Conservation (phyloP, 2,888 invertebrate species). For the Netelia fuscicornis region DNA sequence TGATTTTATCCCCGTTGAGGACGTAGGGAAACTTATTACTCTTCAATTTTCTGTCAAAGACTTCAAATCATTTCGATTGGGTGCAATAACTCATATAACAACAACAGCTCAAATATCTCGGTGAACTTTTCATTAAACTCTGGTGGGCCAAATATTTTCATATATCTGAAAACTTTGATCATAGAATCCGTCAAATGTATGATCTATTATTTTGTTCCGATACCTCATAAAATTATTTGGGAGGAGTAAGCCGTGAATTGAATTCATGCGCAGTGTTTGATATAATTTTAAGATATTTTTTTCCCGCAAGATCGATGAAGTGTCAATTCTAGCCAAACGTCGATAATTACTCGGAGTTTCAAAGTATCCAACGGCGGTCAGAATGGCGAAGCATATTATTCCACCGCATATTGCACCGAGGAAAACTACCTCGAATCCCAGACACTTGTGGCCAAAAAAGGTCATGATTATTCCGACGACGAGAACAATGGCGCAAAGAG, state of each 20-base stretch:
- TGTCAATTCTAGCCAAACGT: background rate
- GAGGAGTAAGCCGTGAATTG: too few species aligned
- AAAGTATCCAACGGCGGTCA: slow-evolving; percentile 56
- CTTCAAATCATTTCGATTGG: background rate
- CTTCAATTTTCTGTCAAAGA: background rate
- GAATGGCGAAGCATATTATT: slow-evolving; percentile 86
- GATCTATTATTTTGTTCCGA: too few species aligned
- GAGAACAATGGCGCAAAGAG: slow-evolving; percentile 85
- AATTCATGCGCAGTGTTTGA: too few species aligned
- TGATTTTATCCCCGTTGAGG: too few species aligned
- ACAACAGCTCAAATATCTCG: too few species aligned
- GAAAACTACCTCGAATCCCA: slow-evolving; percentile 88
- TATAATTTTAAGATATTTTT: slow-evolving; percentile 25
- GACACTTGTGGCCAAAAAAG: slow-evolving; percentile 88
- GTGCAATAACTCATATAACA: too few species aligned
- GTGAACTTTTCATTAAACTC: too few species aligned
- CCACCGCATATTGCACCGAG: slow-evolving; percentile 87
- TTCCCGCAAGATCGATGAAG: slow-evolving; percentile 20
- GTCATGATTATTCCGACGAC: slow-evolving; percentile 88
- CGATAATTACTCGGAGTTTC: slow-evolving; percentile 68
- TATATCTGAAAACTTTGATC: too few species aligned
- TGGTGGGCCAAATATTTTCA: too few species aligned
- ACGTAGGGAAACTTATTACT: background rate
- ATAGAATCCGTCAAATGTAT: too few species aligned
- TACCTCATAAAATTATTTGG: too few species aligned